Evolutionary conservation across 92 coral and sea anemone genomes (phyloP).

Genomic region (Phenganax subtilis): DNA sequence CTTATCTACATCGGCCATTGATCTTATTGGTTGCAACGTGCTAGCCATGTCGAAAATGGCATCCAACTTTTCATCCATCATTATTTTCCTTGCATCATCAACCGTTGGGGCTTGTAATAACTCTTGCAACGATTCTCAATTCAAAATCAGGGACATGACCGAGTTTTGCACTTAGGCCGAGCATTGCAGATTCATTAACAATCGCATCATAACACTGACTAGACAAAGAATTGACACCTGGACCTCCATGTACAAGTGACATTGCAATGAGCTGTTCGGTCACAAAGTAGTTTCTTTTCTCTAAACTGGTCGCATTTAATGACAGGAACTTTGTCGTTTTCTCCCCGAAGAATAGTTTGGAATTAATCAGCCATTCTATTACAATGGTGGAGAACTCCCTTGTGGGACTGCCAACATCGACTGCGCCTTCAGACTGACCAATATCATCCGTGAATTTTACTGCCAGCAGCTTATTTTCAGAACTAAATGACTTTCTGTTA

Average conservation of each 20-base stretch:
- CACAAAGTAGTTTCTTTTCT: constrained; percentile 44
- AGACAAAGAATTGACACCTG: not conserved
- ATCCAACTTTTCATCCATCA: constrained; percentile 43
- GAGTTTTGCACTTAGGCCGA: not conserved
- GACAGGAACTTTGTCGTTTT: constrained; percentile 38
- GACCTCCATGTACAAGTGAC: constrained; percentile 19
- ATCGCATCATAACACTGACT: not conserved
- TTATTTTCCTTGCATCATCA: constrained; percentile 44
- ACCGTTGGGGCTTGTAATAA: constrained; percentile 17
- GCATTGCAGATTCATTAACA: not conserved
- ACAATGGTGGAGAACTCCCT: constrained; percentile 38
- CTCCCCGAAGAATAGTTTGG: constrained; percentile 20
- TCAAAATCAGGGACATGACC: constrained; percentile 9
- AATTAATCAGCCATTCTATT: constrained; percentile 13
- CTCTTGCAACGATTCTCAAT: constrained; percentile 16
- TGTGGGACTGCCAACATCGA: constrained; percentile 24
- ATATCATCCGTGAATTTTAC: constrained; percentile 37
- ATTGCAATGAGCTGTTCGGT: constrained; percentile 49
- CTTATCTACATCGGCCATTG: constrained; percentile 37
- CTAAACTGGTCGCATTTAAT: constrained; percentile 40
- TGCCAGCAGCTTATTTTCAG: constrained; percentile 17
- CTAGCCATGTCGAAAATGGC: constrained; percentile 53
- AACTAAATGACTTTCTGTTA: constrained; percentile 26
- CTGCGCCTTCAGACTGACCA: constrained; percentile 33
- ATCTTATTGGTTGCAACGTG: constrained; percentile 33